Conservation (phyloP, 2,113 vertebrate species). For the Emydura subglobosa region DNA sequence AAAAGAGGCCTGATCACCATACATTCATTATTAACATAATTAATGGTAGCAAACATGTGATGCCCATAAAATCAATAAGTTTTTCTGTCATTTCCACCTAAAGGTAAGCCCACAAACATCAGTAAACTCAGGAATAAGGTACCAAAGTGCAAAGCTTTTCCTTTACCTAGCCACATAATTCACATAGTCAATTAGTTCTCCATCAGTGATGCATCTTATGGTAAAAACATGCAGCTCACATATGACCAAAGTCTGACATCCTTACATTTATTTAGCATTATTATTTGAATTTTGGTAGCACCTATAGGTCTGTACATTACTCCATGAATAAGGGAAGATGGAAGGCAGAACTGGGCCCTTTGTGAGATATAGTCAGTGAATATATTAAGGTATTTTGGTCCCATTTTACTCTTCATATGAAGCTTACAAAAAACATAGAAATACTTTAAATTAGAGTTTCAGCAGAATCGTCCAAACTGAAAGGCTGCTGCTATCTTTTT, state of each 20-base stretch:
- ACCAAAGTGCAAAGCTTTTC: not conserved
- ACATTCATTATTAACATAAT: not conserved
- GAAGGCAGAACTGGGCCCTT: not conserved
- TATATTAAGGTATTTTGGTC: not conserved
- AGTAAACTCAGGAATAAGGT: not conserved
- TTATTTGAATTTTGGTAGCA: not conserved
- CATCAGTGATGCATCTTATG: not conserved
- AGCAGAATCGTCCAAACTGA: not conserved
- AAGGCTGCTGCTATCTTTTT: not conserved
- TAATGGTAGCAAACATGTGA: accelerated
- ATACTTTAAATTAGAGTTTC: not conserved
- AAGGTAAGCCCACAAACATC: not conserved
- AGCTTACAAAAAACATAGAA: not conserved
- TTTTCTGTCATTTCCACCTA: not conserved
- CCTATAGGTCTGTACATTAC: not conserved
- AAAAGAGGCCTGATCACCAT: not conserved
- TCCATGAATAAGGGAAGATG: not conserved
- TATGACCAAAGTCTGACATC: not conserved
- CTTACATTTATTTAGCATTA: not conserved
- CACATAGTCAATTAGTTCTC: not conserved
- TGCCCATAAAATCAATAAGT: accelerated
- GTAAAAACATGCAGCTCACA: not conserved
- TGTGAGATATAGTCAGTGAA: not conserved
- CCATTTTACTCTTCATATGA: not conserved
- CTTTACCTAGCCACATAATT: not conserved